Base-by-base conservation (phyloP, 2,113 vertebrate species). In the Melanerpes formicivorus region DNA sequence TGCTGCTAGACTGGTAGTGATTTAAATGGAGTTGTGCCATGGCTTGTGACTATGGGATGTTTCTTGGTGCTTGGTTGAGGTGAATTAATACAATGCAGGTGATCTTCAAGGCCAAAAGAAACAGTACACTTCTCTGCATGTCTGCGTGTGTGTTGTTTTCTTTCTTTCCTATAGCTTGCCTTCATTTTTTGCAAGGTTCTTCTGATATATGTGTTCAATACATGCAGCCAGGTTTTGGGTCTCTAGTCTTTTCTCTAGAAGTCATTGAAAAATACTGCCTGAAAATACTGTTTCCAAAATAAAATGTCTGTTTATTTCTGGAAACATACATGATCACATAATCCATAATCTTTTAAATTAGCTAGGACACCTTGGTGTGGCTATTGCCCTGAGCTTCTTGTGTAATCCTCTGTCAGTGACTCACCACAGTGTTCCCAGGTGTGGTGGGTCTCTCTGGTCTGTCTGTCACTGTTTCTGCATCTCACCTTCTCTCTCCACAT, bases 331-430 rank as follows among this genome's bases (percentile, higher is more conserved):
- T 44, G 42, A 32, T 81, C 21, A 14, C 27, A 9, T 75, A 84
- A 90, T 90, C 74, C 54, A 55, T 92, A 67, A 44, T 75, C 58
- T 84, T 88, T 56, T 75, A 64, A 87, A 89, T 75, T 59, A 52
- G 10, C 26, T 87, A 18, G 48, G 81, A 46, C 78, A 54, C 4
- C 37, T 72, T 89, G 90, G 62, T 59, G 3, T 63, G 65, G 26
- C 40, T 71, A 1, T 64, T 82, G 52, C 55, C 23, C 46, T 34
- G 74, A 84, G 37, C 29, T 34, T 71, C 13, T 19, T 88, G 74
- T 71, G 58, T 84, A 46, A 72, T 92, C 88, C 87, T 30, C 25
- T 56, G 6, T 26, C 73, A 30, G 65, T 95, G 93, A 84, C 55
- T 95, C 90, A 89, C 48, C 30, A 15, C 62, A 3, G 2, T 32